phyloP scores from a whole-genome alignment of 2,797 vertebrate species.

The Oreochromis mossambicus region DNA sequence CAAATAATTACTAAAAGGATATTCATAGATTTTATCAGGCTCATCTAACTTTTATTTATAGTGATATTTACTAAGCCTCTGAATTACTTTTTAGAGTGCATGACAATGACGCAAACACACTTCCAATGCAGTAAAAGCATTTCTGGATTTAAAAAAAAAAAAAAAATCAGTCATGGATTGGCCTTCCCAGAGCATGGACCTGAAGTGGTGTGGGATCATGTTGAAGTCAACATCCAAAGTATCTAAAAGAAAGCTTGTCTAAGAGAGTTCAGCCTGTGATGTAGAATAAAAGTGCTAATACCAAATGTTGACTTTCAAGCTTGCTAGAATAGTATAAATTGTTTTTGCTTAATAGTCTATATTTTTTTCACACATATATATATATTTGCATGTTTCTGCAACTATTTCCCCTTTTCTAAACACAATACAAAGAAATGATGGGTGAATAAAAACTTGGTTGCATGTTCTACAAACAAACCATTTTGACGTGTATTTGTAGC shows the following conservation, averaged over 20 bases:
- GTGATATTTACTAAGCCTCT: too few relatives aligned
- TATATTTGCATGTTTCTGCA: not conserved
- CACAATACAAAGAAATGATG: not conserved
- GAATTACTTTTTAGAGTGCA: too few relatives aligned
- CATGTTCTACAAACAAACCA: not conserved
- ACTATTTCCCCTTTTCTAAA: fast-evolving
- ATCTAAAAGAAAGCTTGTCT: not conserved
- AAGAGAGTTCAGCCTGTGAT: not conserved
- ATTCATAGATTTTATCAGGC: too few relatives aligned
- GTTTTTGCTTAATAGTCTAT: not conserved
- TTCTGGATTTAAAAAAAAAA: fast-evolving
- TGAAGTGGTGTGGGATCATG: not conserved
- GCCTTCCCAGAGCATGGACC: not conserved
- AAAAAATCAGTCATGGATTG: fast-evolving
- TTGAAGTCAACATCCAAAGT: not conserved
- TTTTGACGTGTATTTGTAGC: not conserved
- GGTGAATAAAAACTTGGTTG: not conserved
- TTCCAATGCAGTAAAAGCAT: not conserved
- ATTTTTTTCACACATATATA: not conserved
- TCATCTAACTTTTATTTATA: too few relatives aligned
- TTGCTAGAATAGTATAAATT: not conserved
- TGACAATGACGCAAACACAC: not conserved
- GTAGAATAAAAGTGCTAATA: not conserved
- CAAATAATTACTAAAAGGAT: too few relatives aligned
- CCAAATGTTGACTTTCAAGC: not conserved